phyloP scores from a whole-genome alignment of 2,797 vertebrate genomes.

The Carcharodon carcharias region DNA sequence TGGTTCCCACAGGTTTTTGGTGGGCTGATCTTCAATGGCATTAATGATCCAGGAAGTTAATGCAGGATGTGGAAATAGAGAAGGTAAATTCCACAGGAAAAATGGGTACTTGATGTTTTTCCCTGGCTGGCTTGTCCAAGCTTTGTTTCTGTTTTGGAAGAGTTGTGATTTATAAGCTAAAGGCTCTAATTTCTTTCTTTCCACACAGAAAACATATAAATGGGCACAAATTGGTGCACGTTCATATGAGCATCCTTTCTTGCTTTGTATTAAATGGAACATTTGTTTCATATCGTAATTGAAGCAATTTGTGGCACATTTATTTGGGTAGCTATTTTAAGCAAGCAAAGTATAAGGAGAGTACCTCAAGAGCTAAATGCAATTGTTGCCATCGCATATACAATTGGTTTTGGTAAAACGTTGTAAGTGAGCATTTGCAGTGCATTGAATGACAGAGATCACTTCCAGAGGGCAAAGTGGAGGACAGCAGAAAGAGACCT shows the following conservation, averaged over 20 bases:
- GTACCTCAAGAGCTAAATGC: not conserved
- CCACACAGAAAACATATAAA: not conserved
- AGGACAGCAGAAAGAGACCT: too few species aligned
- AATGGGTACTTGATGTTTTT: not conserved
- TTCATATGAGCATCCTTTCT: not conserved
- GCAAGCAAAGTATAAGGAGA: not conserved
- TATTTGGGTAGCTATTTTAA: not conserved
- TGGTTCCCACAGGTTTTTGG: not conserved
- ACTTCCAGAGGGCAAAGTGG: too few species aligned
- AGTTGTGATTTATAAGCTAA: not conserved
- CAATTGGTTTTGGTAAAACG: not conserved
- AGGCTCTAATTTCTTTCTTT: not conserved
- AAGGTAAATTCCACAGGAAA: not conserved
- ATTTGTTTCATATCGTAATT: not conserved
- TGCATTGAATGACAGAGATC: not conserved
- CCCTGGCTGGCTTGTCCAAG: not conserved
- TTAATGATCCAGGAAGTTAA: not conserved
- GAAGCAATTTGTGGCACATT: not conserved
- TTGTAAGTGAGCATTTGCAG: not conserved
- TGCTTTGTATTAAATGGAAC: not conserved
- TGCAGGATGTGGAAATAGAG: not conserved
- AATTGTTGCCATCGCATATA: not conserved
- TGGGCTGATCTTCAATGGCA: not conserved
- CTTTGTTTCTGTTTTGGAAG: not conserved
- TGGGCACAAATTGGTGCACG: not conserved